Conservation (phyloP, 2,113 vertebrate species). For the Halichoerus grypus region DNA sequence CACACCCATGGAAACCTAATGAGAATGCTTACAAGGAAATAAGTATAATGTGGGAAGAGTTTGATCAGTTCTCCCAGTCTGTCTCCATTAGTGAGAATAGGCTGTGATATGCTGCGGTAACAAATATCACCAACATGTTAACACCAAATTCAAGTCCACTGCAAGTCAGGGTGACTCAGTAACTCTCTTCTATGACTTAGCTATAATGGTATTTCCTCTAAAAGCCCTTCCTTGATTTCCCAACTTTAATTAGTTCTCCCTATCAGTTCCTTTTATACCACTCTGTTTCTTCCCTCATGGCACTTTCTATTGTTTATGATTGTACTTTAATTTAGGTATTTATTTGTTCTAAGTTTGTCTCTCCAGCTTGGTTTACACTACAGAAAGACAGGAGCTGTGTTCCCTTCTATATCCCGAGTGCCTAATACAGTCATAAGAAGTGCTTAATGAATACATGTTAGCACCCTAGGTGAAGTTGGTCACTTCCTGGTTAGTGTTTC, state of each 20-base stretch:
- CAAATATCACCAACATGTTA: not conserved
- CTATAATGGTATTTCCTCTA: not conserved
- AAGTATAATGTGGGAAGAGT: not conserved
- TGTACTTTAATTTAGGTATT: not conserved
- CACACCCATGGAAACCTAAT: not conserved
- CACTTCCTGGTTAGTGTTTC: not conserved
- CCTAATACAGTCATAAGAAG: not conserved
- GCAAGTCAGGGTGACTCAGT: not conserved
- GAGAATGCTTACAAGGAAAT: not conserved
- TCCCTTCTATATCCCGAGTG: not conserved
- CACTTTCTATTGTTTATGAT: not conserved
- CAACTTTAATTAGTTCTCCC: not conserved
- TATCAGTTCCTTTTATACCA: not conserved
- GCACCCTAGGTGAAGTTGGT: not conserved
- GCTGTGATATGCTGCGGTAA: not conserved
- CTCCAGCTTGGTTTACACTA: not conserved
- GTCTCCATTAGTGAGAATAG: not conserved
- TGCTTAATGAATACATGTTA: not conserved
- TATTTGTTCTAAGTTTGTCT: not conserved
- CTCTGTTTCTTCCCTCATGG: not conserved
- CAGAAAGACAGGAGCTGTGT: not conserved
- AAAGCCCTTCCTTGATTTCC: not conserved
- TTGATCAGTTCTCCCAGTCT: not conserved
- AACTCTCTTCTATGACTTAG: not conserved
- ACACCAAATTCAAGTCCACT: not conserved